Evolutionary conservation across 30 jellyfish, hydroid and myxozoan species (phyloP), one percentile per base, ranked within the genome.

Genomic region (Rhopilema esculentum): DNA sequence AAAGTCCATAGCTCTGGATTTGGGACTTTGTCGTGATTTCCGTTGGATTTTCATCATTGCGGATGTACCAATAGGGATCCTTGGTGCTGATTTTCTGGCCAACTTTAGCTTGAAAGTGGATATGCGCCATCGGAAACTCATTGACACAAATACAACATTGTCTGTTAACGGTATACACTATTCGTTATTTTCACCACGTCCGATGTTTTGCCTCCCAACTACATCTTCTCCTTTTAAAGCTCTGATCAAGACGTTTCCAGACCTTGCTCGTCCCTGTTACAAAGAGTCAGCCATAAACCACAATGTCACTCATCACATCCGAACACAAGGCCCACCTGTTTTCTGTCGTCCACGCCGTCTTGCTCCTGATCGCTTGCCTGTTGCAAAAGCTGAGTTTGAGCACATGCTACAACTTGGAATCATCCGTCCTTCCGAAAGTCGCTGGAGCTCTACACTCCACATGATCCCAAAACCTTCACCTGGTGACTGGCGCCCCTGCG

Each of bases 401-500:
- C 57, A 40, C 6, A 2, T 40, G n/a, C n/a, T n/a, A n/a, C n/a
- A n/a, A n/a, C n/a, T n/a, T n/a, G n/a, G n/a, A n/a, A n/a, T n/a
- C n/a, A n/a, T n/a, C n/a, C n/a, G n/a, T n/a, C n/a, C n/a, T n/a
- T n/a, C n/a, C n/a, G n/a, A n/a, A n/a, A n/a, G n/a, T 40, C 57
- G 12, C 57, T 40, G 57, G 57, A 2, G 9, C 12, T 40, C 57
- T 12, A 6, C 57, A 40, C 57, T 40, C 57, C 57, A 70, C 68
- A 70, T 22, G 82, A 67, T 70, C 48, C 82, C 82, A 1, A 77
- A 48, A 53, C 26, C 74, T 15, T 32, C 77, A 1, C 66, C 89
- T 1, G 89, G 89, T 15, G 89, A 79, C 49, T 79, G 89, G 89
- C 78, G 92, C n/a, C 91, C 91, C 1, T 86, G 93, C 66, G 73